These are phyloP conservation scores for Argyresthia albistria DNA, from an alignment of 2,888 invertebrate genomes.

Conservation along the genomic window DNA sequence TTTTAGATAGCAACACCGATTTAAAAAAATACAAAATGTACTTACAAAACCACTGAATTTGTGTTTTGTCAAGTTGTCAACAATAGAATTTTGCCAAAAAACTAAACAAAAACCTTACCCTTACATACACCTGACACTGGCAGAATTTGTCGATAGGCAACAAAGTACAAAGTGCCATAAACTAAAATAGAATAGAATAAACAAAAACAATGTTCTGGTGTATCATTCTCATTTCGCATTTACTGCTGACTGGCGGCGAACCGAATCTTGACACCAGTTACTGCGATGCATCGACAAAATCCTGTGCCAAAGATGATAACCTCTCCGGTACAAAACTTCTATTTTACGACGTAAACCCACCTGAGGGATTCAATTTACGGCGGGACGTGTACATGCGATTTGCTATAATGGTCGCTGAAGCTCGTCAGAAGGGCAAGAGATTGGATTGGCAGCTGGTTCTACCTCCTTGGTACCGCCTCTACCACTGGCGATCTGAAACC, in stretches of 20 bases:
- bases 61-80: no score
- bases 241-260: not conserved
- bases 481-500: slow-evolving; percentile 86
- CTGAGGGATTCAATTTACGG: slow-evolving; percentile 97
- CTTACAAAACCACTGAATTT: no score
- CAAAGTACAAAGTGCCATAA: no score
- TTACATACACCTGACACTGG: no score
- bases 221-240: not conserved
- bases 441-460: slow-evolving; percentile 79
- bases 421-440: slow-evolving; percentile 65
- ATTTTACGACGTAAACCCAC: slow-evolving; percentile 94
- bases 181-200: no score
- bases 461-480: slow-evolving; percentile 92
- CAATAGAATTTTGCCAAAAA: no score
- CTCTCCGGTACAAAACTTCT: slow-evolving; percentile 73
- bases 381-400: slow-evolving; percentile 96
- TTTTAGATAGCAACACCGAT: no score
- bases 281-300: not conserved
- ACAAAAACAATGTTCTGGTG: no score
- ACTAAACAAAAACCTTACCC: no score
- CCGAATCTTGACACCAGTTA: not conserved
- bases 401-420: slow-evolving; percentile 84
- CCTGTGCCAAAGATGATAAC: not conserved
- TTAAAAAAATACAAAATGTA: no score
- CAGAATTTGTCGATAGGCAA: no score